Base-by-base conservation (phyloP, 1,140 invertebrate genomes). In the Tribolium castaneum region DNA sequence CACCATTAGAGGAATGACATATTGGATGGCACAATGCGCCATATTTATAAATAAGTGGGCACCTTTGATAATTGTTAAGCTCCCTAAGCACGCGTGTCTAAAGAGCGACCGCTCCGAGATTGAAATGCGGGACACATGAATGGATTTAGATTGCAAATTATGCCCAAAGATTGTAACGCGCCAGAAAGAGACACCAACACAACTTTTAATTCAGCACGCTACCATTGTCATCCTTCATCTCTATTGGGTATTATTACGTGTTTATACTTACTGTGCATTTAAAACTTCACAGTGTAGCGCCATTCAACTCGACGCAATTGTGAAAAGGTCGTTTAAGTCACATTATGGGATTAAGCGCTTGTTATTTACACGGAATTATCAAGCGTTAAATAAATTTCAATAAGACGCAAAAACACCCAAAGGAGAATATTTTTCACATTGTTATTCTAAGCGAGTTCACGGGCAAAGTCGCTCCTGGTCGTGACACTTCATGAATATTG, bases 81-180 rank as follows among this genome's bases (percentile, higher is more conserved):
- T 82, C 76, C 80, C 80, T 82, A 78, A 82, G 72, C 78, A 80
- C 77, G 78, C 80, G 75, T 80, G 56, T 76, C 80, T 77, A 80
- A 82, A 82, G 76, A 52, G 59, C 45, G 50, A 39, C 76, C 76
- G 76, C 56, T 35, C 25, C n/a, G 62, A 72, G 74, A 72, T 74
- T 34, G 49, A 72, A 72, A 75, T 72, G 66, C 76, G 66, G 16
- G 71, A 72, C 62, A 56, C 66, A 72, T 82, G 79, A 80, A 82
- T 80, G 80, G 70, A 56, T 78, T 78, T 82, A 82, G 79, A 82
- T 82, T 82, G 80, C 78, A 80, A 82, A 80, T 82, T 82, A 82
- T 82, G 80, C 78, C 39, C 5, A 45, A 45, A 45, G 76, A 22
- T 75, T 54, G 50, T 3, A 34, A 35, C 13, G 4, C 6, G 54